Evolutionary conservation across 2,888 invertebrate species (phyloP).

Genomic region (Trissoscelio sp.): DNA sequence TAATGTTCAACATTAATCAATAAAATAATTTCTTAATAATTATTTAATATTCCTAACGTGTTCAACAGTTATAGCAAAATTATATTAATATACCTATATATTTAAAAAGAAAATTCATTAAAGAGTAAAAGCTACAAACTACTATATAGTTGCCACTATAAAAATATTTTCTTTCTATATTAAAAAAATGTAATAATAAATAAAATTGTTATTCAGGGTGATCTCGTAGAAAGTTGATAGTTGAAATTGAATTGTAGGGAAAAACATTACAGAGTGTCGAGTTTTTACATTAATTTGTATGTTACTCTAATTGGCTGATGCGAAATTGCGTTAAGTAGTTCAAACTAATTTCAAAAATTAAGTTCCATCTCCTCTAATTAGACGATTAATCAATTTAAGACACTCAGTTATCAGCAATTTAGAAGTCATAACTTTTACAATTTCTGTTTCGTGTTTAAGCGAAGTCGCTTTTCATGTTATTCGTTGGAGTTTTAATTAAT

Average conservation of each 20-base stretch:
- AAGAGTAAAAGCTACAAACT: too few relatives aligned
- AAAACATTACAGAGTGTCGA: slow-evolving; percentile 17
- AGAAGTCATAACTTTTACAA: slow-evolving; percentile 34
- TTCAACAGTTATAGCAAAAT: too few relatives aligned
- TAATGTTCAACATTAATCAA: too few relatives aligned
- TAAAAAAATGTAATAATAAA: too few relatives aligned
- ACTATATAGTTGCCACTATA: too few relatives aligned
- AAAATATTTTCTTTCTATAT: too few relatives aligned
- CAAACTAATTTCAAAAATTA: slow-evolving; percentile 41
- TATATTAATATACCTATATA: too few relatives aligned
- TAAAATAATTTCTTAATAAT: too few relatives aligned
- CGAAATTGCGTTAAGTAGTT: slow-evolving; percentile 29
- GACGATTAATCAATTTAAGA: slow-evolving; percentile 39
- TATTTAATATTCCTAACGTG: too few relatives aligned
- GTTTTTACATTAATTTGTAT: slow-evolving; percentile 30
- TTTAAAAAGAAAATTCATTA: too few relatives aligned
- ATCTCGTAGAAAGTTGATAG: slow-evolving; percentile 34
- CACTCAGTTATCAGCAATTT: slow-evolving; percentile 24
- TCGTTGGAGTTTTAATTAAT: slow-evolving; percentile 28
- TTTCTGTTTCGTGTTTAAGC: slow-evolving; percentile 41
- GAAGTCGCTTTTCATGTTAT: slow-evolving; percentile 33
- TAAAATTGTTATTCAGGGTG: too few relatives aligned
- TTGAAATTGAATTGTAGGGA: slow-evolving; percentile 16
- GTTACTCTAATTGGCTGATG: slow-evolving; percentile 23
- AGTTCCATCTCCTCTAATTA: slow-evolving; percentile 33